phyloP scores from a whole-genome alignment of 2,797 vertebrate genomes.

The Trematomus bernacchii region DNA sequence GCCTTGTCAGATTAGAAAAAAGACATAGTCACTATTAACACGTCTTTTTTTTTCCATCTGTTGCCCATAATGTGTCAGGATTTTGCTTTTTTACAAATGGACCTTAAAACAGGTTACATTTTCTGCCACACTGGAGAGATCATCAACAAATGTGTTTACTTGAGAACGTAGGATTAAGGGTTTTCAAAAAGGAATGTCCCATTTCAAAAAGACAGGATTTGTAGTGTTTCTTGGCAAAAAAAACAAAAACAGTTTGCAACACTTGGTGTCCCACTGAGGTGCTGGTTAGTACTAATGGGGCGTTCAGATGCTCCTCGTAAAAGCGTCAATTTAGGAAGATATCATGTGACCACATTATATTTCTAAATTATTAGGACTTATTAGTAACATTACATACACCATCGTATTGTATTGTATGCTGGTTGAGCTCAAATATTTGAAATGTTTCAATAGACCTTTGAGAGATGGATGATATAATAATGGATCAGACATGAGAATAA shows the following conservation, averaged over 20 bases:
- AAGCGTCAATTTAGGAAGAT: slow-evolving; percentile 25
- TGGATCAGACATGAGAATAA: not conserved
- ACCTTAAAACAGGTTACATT: not conserved
- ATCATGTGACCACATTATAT: not conserved
- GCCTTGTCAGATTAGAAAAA: not conserved
- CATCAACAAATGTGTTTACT: not conserved
- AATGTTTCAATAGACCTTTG: no score
- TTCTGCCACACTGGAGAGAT: not conserved
- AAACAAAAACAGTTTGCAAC: slow-evolving; percentile 28
- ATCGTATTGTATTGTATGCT: no score
- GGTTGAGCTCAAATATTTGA: no score
- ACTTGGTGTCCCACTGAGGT: slow-evolving; percentile 22
- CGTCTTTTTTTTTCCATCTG: not conserved
- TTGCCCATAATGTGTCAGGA: not conserved
- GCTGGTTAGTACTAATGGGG: slow-evolving; percentile 30
- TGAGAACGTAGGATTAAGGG: not conserved
- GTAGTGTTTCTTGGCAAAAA: not conserved
- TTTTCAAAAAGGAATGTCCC: not conserved
- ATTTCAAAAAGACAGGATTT: not conserved
- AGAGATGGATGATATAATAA: not conserved
- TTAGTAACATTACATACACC: no score
- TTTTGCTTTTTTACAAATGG: not conserved
- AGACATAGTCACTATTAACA: not conserved
- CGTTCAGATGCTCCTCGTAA: slow-evolving; percentile 30
- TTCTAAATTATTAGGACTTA: not conserved